phyloP scores from a whole-genome alignment of 2,797 vertebrate genomes.

The Enteromius treurensis region DNA sequence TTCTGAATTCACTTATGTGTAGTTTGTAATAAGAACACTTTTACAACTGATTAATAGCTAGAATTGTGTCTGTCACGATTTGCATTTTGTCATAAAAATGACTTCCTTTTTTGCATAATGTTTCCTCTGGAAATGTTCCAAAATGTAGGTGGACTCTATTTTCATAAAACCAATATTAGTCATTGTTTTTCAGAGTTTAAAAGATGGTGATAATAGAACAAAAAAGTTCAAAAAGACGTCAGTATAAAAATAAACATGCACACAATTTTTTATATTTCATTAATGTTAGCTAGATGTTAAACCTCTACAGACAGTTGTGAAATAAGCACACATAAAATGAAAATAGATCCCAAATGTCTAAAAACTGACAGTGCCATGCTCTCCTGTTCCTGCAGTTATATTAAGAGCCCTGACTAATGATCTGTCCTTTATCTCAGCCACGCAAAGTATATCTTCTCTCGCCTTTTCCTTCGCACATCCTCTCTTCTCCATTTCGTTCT shows the following conservation, averaged over 20 bases:
- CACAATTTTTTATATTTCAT: slow-evolving; percentile 20
- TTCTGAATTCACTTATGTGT: neutral
- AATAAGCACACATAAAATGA: slow-evolving; percentile 12
- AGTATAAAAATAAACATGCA: slow-evolving; percentile 3
- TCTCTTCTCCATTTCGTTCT: slow-evolving; percentile 25
- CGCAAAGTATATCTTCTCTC: slow-evolving; percentile 31
- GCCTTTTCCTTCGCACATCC: slow-evolving; percentile 21
- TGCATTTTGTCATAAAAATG: slow-evolving; percentile 18
- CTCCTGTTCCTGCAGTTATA: slow-evolving; percentile 38
- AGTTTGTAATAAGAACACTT: slow-evolving; percentile 16
- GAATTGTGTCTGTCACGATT: neutral
- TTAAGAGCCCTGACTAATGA: slow-evolving; percentile 50
- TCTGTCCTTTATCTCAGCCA: slow-evolving; percentile 53
- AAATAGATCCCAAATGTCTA: slow-evolving; percentile 45
- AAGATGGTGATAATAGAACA: neutral
- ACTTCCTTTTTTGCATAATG: slow-evolving; percentile 3
- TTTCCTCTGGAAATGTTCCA: slow-evolving; percentile 1
- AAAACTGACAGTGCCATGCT: slow-evolving; percentile 35
- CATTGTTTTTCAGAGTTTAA: slow-evolving; percentile 7
- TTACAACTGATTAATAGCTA: neutral
- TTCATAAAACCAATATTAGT: slow-evolving; percentile 7
- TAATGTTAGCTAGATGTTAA: slow-evolving; percentile 11
- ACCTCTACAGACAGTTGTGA: slow-evolving; percentile 8
- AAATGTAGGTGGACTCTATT: slow-evolving; percentile 2
- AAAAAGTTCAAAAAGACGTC: neutral